Conservation (phyloP, 2,888 invertebrate species). For the Cephus pulcher region DNA sequence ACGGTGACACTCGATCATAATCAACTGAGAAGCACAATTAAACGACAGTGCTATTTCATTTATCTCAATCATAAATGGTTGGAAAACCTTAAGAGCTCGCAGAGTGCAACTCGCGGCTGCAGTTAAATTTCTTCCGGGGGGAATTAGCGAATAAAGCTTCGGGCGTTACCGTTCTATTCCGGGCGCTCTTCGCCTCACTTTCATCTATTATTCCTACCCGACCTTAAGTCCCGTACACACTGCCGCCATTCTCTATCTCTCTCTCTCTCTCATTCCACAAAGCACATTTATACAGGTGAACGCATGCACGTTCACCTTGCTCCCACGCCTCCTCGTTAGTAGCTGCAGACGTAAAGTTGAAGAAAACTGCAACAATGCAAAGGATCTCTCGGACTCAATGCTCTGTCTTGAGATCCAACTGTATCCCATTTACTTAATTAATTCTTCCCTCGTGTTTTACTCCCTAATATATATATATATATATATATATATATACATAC, state of each 20-base stretch:
- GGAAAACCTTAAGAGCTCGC: too few species aligned
- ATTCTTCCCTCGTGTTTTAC: too few species aligned
- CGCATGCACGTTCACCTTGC: too few species aligned
- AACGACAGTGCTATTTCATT: conserved; percentile 31
- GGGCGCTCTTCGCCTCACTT: conserved; percentile 24
- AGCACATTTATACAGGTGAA: too few species aligned
- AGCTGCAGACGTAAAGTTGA: too few species aligned
- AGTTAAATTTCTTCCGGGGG: conserved; percentile 28
- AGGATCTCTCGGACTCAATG: too few species aligned
- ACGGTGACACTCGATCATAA: conserved; percentile 30
- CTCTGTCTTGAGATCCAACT: too few species aligned
- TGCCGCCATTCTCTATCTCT: background rate
- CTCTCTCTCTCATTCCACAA: conserved; percentile 2
- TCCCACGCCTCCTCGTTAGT: too few species aligned
- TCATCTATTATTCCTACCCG: conserved; percentile 41
- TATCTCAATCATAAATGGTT: conserved; percentile 28
- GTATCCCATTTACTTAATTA: too few species aligned
- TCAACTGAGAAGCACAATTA: conserved; percentile 32
- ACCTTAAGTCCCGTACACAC: conserved; percentile 25
- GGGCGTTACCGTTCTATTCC: background rate
- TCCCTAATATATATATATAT: too few species aligned
- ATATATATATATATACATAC: too few species aligned
- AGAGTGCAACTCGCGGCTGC: conserved; percentile 15
- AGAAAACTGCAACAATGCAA: too few species aligned
- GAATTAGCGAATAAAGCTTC: conserved; percentile 29